Evolutionary conservation across 64 coral and sea anemone genomes (phyloP).

Genomic region (Exaiptasia diaphana): DNA sequence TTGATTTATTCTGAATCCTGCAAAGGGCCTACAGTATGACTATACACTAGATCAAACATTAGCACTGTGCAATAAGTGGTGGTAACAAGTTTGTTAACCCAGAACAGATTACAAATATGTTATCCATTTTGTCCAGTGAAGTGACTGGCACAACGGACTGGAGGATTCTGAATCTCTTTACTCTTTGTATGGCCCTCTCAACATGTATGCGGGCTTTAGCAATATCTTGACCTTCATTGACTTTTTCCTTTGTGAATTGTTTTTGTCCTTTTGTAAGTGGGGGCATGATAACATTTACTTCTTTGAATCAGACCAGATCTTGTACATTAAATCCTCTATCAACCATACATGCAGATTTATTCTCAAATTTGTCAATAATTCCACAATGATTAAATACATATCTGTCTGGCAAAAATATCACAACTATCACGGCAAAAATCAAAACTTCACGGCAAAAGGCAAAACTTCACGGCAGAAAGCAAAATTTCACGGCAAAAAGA

Average conservation of each 20-base stretch:
- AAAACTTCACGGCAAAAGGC: no score
- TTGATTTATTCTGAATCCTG: no score
- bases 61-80: constrained; percentile 38
- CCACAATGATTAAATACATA: constrained; percentile 55
- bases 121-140: constrained; percentile 35
- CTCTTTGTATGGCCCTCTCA: constrained; percentile 28
- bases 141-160: constrained; percentile 36
- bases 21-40: no score
- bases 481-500: no score
- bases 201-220: constrained; percentile 55
- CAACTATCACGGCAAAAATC: no score
- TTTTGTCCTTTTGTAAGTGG: constrained; percentile 51
- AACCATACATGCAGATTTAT: constrained; percentile 50
- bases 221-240: constrained; percentile 20
- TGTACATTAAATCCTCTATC: constrained; percentile 62
- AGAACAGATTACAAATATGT: constrained; percentile 34
- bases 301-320: constrained; percentile 33
- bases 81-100: constrained; percentile 39
- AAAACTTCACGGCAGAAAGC: no score
- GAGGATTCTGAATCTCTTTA: constrained; percentile 45
- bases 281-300: constrained; percentile 53
- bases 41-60: no score
- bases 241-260: constrained; percentile 57
- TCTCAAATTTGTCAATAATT: constrained; percentile 48
- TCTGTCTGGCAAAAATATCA: no score